Percentiles rank a stretch among this genome's conserved stretches.
Evolutionary conservation across 2,113 vertebrate genomes (phyloP).

Genomic region (Dipodomys stephensi): DNA sequence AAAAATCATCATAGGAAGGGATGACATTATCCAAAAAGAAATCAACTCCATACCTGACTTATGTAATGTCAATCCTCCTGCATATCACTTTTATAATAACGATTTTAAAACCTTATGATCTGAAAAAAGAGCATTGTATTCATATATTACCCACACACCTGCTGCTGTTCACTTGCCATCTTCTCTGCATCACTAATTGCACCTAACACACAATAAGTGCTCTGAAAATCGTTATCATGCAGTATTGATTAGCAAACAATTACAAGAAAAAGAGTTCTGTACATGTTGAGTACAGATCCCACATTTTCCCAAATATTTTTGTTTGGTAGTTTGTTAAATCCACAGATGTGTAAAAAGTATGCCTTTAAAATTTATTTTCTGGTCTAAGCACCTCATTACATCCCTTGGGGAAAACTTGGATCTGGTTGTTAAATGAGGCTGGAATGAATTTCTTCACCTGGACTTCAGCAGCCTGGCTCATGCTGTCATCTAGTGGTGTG

Average conservation of each 20-base stretch:
- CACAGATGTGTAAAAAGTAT: neutral
- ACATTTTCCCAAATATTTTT: neutral
- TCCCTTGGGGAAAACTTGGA: neutral
- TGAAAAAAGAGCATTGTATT: no score
- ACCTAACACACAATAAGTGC: accelerated
- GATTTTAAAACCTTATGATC: no score
- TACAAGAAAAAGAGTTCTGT: neutral
- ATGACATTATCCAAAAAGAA: no score
- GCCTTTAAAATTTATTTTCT: neutral
- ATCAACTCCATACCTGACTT: no score
- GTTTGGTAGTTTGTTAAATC: neutral
- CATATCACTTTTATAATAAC: no score
- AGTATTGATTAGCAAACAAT: neutral
- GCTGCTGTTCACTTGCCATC: neutral
- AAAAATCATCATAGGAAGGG: no score
- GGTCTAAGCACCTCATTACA: neutral
- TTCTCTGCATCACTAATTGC: neutral
- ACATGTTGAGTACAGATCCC: neutral
- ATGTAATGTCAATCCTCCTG: no score
- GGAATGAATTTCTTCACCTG: neutral
- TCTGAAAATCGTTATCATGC: no score
- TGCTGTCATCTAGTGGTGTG: constrained; percentile 70
- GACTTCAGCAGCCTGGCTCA: neutral
- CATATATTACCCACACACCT: neutral
- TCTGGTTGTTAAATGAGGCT: neutral